Evolutionary conservation across 2,113 vertebrate genomes (phyloP).

Genomic region (Saccopteryx leptura): DNA sequence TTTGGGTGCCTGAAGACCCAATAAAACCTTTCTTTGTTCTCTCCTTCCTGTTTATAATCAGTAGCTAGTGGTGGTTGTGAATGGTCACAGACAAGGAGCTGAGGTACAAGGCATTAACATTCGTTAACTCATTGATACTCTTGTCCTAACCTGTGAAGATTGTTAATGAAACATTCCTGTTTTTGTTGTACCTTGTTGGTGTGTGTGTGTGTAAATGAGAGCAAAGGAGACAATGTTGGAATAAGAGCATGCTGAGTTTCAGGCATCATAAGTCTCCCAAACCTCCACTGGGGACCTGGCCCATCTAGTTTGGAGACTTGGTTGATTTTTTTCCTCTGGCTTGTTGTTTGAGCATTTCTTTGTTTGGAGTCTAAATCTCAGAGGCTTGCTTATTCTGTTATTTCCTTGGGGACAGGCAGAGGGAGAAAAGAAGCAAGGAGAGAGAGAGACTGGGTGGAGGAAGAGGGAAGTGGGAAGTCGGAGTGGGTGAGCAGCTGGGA

Average conservation of each 20-base stretch:
- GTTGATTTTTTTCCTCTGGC: constrained; percentile 13
- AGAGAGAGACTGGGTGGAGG: not conserved
- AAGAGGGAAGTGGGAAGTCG: not conserved
- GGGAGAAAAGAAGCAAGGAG: not conserved
- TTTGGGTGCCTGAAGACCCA: not conserved
- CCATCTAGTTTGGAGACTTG: constrained; percentile 12
- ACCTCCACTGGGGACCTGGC: not conserved
- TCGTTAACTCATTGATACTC: not conserved
- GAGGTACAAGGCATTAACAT: not conserved
- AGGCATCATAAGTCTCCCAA: not conserved
- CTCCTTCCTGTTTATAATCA: not conserved
- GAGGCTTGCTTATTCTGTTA: constrained; percentile 17
- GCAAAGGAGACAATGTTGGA: not conserved
- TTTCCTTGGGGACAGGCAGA: constrained; percentile 61
- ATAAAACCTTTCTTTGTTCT: not conserved
- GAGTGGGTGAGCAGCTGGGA: constrained; percentile 13
- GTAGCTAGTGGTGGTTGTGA: not conserved
- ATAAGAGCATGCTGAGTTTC: not conserved
- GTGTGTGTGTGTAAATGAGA: not conserved
- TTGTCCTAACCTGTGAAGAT: not conserved
- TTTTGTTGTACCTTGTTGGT: not conserved
- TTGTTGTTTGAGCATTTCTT: constrained; percentile 57
- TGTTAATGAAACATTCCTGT: not conserved
- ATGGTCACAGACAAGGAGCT: not conserved
- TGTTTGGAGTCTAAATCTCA: constrained; percentile 49